Percentiles rank a stretch among this genome's conserved stretches.
These are phyloP conservation scores for Rhorus exstirpatorius DNA, from an alignment of 2,888 invertebrate species.

Conservation along the genomic window DNA sequence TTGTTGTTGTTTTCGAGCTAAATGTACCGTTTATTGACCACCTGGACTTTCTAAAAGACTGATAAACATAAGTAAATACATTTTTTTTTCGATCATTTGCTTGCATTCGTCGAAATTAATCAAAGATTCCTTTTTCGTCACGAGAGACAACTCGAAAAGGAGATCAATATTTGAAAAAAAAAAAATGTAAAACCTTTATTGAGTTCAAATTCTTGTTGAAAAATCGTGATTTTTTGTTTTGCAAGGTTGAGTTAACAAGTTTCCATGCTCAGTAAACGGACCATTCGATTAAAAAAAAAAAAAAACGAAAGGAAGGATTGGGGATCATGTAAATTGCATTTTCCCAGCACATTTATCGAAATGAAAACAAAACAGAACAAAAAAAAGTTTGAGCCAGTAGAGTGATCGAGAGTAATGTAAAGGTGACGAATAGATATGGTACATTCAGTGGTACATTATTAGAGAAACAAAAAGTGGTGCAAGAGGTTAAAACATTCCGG, in stretches of 20 bases:
- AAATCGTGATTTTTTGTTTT: too few species aligned
- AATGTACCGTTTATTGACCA: conserved; percentile 31
- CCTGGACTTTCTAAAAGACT: background rate
- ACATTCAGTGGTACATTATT: conserved; percentile 72
- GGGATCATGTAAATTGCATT: conserved; percentile 45
- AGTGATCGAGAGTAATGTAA: conserved; percentile 48
- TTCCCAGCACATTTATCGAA: conserved; percentile 41
- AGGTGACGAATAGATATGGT: conserved; percentile 62
- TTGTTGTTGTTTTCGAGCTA: background rate
- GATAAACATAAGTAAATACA: too few species aligned
- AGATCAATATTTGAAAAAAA: too few species aligned
- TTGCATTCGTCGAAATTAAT: too few species aligned
- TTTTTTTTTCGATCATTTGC: too few species aligned
- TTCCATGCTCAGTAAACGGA: conserved; percentile 23
- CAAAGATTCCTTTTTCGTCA: too few species aligned
- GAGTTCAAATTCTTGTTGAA: too few species aligned
- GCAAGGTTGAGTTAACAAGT: conserved; percentile 18
- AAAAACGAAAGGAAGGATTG: background rate
- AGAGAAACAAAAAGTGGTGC: conserved; percentile 72
- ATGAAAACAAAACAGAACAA: conserved; percentile 7
- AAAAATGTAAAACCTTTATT: too few species aligned
- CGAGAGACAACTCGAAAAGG: too few species aligned
- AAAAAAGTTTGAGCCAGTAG: conserved; percentile 45
- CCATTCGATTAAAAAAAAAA: conserved; percentile 11
- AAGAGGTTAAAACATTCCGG: conserved; percentile 73